Conservation (phyloP, 2,888 invertebrate species). For the Eurytoma adleriae region DNA sequence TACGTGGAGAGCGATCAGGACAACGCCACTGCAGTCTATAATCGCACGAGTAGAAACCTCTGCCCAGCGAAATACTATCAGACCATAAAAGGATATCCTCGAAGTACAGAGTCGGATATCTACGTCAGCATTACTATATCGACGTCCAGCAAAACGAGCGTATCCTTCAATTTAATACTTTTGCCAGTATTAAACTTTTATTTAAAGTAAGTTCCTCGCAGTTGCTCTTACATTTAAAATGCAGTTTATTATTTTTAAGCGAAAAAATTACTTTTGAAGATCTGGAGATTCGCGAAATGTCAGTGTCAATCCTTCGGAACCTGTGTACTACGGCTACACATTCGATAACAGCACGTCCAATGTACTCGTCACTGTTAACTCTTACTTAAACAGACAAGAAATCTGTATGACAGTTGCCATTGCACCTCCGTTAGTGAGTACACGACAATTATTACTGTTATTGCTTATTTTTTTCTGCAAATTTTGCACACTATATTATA, state of each 20-base stretch:
- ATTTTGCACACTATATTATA: too few relatives aligned
- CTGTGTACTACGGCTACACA: constrained; percentile 80
- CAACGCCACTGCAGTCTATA: constrained; percentile 60
- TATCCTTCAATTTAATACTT: constrained; percentile 80
- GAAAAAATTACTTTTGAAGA: constrained; percentile 56
- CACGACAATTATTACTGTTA: constrained; percentile 65
- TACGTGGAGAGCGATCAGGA: constrained; percentile 76
- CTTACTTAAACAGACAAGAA: constrained; percentile 79
- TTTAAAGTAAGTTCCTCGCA: constrained; percentile 70
- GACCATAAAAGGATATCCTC: constrained; percentile 38
- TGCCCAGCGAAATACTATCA: constrained; percentile 80
- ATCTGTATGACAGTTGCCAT: constrained; percentile 88
- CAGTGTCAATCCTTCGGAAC: constrained; percentile 78
- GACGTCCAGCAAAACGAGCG: constrained; percentile 79
- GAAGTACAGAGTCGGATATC: constrained; percentile 75
- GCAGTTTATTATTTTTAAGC: too few relatives aligned
- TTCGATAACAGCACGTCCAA: constrained; percentile 77
- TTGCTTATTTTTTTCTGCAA: too few relatives aligned
- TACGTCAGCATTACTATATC: constrained; percentile 82
- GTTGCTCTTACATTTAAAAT: background rate
- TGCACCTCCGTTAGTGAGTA: constrained; percentile 82
- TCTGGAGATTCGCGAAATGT: constrained; percentile 60
- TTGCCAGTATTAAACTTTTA: constrained; percentile 80
- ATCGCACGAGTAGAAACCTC: constrained; percentile 78
- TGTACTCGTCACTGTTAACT: constrained; percentile 81